Percentiles rank a stretch among this genome's conserved stretches.
phyloP scores from a whole-genome alignment of 2,888 invertebrate genomes.

The Cartodere bifasciata region DNA sequence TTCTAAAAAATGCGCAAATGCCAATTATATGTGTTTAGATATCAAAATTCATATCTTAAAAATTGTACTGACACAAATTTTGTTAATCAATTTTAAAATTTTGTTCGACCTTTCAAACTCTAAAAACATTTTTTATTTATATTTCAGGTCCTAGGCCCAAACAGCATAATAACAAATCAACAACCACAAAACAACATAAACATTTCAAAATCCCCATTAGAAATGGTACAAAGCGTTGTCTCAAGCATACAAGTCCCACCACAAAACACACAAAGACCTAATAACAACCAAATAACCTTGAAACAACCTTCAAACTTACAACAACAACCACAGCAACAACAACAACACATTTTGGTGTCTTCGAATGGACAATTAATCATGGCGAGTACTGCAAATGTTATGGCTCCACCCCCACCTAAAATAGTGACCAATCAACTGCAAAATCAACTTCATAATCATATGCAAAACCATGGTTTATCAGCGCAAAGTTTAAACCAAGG shows the following conservation, averaged over 20 bases:
- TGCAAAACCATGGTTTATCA: no score
- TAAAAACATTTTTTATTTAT: no score
- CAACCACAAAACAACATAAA: constrained; percentile 23
- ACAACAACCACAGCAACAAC: constrained; percentile 32
- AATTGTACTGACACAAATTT: no score
- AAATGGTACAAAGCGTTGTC: constrained; percentile 68
- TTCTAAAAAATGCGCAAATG: no score
- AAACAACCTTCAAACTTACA: constrained; percentile 29
- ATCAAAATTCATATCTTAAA: no score
- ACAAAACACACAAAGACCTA: no score
- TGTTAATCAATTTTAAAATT: no score
- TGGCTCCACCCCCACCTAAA: constrained; percentile 48
- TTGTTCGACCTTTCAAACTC: no score
- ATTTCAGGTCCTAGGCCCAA: no score
- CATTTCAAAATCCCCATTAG: constrained; percentile 50
- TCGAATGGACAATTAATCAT: constrained; percentile 64
- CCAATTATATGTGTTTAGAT: no score
- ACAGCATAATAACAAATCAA: constrained; percentile 11
- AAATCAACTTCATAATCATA: no score
- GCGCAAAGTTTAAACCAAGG: no score
- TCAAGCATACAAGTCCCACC: constrained; percentile 52
- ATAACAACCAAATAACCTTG: constrained; percentile 26
- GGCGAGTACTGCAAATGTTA: constrained; percentile 44
- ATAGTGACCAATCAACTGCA: constrained; percentile 2
- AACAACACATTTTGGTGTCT: constrained; percentile 59